These are phyloP conservation scores for Siniperca obscura DNA, from an alignment of 2,797 vertebrate species.

Conservation along the genomic window DNA sequence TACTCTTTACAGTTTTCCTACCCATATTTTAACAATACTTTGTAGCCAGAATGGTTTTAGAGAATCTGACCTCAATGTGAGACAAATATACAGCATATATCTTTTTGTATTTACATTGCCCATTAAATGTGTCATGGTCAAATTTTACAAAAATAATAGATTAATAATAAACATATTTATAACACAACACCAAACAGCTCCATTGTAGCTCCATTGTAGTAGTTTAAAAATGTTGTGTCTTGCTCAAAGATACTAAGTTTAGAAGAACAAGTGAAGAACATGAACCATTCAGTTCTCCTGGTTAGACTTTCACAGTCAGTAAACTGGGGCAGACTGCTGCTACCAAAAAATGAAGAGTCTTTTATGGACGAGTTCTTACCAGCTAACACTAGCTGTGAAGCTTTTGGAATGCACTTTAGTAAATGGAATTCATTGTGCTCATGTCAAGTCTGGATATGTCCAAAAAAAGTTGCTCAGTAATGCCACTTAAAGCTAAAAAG, in stretches of 20 bases:
- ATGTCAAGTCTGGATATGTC: background rate
- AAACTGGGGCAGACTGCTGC: background rate
- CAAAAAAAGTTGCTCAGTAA: background rate
- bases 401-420: background rate
- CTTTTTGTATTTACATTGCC: background rate
- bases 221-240: background rate
- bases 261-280: background rate
- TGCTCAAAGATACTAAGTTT: background rate
- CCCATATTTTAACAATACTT: background rate
- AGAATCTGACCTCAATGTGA: background rate
- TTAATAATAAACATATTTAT: too few species aligned
- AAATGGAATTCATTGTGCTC: conserved; percentile 6
- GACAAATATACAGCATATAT: too few species aligned
- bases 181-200: background rate
- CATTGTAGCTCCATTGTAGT: too few species aligned
- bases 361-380: conserved; percentile 18
- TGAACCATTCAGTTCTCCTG: background rate
- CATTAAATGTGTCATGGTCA: background rate
- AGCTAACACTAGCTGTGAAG: background rate
- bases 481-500: conserved; percentile 8
- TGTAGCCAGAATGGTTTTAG: background rate
- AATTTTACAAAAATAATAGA: too few species aligned
- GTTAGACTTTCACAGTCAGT: background rate
- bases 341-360: background rate
- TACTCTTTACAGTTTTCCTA: background rate